Base-by-base conservation (phyloP, 2,888 invertebrate species). In the Rhamnusium bicolor region DNA sequence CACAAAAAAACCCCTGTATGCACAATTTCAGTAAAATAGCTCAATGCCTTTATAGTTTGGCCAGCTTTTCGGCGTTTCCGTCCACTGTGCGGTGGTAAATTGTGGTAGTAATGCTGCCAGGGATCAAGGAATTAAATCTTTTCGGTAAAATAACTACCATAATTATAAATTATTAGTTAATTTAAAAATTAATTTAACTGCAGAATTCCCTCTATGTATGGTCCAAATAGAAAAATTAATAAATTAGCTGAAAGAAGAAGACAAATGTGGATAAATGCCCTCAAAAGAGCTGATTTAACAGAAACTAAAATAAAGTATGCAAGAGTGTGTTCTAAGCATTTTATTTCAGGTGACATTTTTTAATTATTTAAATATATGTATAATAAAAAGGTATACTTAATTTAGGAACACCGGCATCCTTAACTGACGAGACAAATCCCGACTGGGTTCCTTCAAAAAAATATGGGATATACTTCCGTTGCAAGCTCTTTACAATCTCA, bases 291-390 rank as follows among this genome's bases (percentile, higher is more conserved):
- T 14, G 70, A 70, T 47, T 51, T 70, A 3, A 65, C 63, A 65
- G 70, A 63, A 58, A 16, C 10, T 3, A 70, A 63, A 65, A 32
- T 70, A 12, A 53, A 47, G 27, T 53, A 70, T 27, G 63, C 24
- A 10, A 63, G 63, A 63, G 24, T 70, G 21, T 69, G 65, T 46
- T 51, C 56, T 10, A 63, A 56, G 29, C 63, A 70, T 70, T 63
- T 70, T 47, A 8, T 70, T 47, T 18, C 56, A 47, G 70, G 40
- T 12, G 12, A 8, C 12, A 2, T 12, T 7, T 8, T 32, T 12
- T 24, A 24, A 24, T 24, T 24, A 24, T 24, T 2, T 24, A 24
- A 24, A 4, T 24, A 4, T 24, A 24, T 24, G 6, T 2, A 4
- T 24, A 6, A 24, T 24, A 24, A 24, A 24, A 4, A 24, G 2